These are phyloP conservation scores for Siniperca chuatsi DNA, from an alignment of 2,113 vertebrate species.

Conservation along the genomic window DNA sequence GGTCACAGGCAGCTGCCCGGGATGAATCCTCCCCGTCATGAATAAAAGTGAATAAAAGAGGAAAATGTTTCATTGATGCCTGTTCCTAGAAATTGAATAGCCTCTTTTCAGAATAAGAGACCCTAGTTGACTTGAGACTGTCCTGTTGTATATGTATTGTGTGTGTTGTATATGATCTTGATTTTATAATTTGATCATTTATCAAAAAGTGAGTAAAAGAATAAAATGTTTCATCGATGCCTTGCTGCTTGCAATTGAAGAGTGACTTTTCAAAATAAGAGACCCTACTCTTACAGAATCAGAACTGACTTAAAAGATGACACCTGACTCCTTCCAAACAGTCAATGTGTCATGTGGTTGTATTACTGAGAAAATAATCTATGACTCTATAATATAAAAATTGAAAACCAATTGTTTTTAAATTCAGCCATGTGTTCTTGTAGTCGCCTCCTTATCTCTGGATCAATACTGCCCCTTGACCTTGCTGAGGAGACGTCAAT, in stretches of 20 bases:
- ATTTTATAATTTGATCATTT: no score
- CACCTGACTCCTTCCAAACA: not conserved
- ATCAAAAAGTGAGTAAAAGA: not conserved
- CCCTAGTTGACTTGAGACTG: no score
- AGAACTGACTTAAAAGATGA: not conserved
- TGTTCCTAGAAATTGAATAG: not conserved
- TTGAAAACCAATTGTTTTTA: not conserved
- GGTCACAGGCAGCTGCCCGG: slow-evolving; percentile 6
- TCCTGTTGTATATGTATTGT: no score
- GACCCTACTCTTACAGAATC: not conserved
- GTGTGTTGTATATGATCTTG: no score
- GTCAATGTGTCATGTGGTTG: not conserved
- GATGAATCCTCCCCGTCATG: not conserved
- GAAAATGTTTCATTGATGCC: not conserved
- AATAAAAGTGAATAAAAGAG: not conserved
- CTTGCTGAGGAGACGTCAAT: slow-evolving; percentile 48
- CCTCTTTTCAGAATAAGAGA: not conserved
- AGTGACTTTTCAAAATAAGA: not conserved
- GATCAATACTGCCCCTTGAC: slow-evolving; percentile 74
- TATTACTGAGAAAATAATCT: not conserved
- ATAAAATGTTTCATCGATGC: not conserved
- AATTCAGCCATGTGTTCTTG: slow-evolving; percentile 25
- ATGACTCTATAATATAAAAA: slow-evolving; percentile 4
- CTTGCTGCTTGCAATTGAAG: not conserved
- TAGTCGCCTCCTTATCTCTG: not conserved